Evolutionary conservation across 2,888 invertebrate genomes (phyloP).

Genomic region (Reticulitermes lucifugus): DNA sequence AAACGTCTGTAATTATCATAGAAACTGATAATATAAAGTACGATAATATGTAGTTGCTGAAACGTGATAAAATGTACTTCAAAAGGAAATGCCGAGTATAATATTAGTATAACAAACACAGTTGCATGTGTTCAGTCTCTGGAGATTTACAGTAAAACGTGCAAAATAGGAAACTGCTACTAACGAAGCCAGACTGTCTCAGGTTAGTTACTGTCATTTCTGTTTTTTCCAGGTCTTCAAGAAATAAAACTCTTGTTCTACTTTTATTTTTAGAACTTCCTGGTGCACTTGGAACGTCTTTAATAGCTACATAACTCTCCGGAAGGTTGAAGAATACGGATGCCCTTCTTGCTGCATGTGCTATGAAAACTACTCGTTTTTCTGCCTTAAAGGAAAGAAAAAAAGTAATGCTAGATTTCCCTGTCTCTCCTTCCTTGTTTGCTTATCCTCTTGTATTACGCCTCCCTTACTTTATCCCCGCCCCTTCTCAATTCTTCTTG

Average conservation of each 20-base stretch:
- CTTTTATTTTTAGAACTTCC: neutral
- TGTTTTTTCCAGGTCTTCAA: neutral
- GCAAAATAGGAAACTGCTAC: too few relatives aligned
- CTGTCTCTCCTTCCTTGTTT: conserved; percentile 45
- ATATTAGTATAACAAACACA: too few relatives aligned
- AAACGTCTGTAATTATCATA: too few relatives aligned
- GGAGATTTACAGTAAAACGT: too few relatives aligned
- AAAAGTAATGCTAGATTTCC: conserved; percentile 6
- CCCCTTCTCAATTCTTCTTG: conserved; percentile 46
- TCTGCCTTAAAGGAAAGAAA: neutral
- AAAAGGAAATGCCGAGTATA: too few relatives aligned
- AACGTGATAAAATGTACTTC: too few relatives aligned
- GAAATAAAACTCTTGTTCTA: neutral
- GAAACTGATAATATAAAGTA: too few relatives aligned
- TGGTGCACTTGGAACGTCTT: conserved; percentile 4
- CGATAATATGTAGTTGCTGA: too few relatives aligned
- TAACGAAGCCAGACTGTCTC: neutral
- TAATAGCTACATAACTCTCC: conserved; percentile 27
- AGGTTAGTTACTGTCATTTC: neutral
- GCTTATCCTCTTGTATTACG: conserved; percentile 45
- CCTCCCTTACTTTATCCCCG: conserved; percentile 39
- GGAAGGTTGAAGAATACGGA: conserved; percentile 25
- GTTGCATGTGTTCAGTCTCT: too few relatives aligned
- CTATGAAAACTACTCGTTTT: conserved; percentile 10
- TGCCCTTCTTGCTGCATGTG: neutral